These are phyloP conservation scores for Pseudotriccus pelzelni DNA, from an alignment of 2,797 vertebrate genomes.

Conservation along the genomic window DNA sequence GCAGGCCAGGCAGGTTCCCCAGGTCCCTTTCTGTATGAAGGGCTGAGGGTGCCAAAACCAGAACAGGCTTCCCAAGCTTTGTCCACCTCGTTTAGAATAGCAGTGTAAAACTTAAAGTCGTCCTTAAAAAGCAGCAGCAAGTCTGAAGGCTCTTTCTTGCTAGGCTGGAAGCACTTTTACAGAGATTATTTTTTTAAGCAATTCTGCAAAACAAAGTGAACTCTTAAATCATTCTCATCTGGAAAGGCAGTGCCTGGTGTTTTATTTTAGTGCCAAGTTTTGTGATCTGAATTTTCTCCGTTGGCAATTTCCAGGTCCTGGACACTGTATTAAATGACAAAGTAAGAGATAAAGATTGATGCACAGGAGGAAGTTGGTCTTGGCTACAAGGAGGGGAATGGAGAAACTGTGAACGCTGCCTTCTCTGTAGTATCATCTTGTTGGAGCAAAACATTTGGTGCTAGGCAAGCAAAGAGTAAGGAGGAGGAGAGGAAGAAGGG, in stretches of 20 bases:
- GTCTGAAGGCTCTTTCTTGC: neutral
- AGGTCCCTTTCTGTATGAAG: neutral
- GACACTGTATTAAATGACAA: neutral
- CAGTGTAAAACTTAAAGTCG: neutral
- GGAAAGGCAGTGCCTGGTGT: neutral
- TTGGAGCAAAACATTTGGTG: slow-evolving; percentile 55
- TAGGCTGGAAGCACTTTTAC: neutral
- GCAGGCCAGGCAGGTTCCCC: neutral
- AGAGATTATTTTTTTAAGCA: neutral
- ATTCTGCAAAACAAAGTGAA: neutral
- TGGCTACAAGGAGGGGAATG: neutral
- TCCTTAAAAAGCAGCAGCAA: neutral
- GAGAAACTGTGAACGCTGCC: slow-evolving; percentile 1
- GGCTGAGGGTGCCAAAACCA: neutral
- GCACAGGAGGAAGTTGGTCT: neutral
- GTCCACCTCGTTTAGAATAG: neutral
- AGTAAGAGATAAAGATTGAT: neutral
- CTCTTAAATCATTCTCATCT: neutral
- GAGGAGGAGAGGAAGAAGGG: slow-evolving; percentile 29
- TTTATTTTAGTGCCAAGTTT: neutral
- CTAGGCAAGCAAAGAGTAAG: slow-evolving; percentile 48
- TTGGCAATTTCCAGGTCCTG: neutral
- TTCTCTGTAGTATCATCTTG: neutral
- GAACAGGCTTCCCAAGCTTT: neutral
- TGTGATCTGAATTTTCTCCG: neutral